phyloP scores from a whole-genome alignment of 2,797 vertebrate species.

The Catharus ustulatus region DNA sequence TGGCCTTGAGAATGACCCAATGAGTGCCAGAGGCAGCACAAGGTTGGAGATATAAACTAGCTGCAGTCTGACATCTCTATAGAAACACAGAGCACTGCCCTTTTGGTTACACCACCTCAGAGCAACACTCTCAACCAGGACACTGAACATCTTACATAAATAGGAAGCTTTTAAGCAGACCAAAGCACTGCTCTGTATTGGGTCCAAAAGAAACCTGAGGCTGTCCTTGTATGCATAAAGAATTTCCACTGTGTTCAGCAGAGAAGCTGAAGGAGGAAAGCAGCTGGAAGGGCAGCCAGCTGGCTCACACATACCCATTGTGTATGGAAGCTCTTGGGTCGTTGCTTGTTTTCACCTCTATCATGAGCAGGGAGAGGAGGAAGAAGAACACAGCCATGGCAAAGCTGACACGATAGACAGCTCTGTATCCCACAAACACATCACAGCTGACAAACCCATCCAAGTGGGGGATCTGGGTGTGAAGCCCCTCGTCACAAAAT shows the following conservation, averaged over 20 bases:
- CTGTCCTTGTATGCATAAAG: background rate
- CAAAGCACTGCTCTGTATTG: background rate
- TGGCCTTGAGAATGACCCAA: background rate
- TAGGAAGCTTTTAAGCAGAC: background rate
- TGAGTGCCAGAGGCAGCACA: background rate
- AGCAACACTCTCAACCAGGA: background rate
- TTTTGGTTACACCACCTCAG: background rate
- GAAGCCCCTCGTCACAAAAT: slow-evolving; percentile 86
- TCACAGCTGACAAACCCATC: slow-evolving; percentile 82
- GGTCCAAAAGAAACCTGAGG: background rate
- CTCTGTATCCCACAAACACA: slow-evolving; percentile 89
- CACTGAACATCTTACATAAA: accelerated
- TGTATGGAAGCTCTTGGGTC: slow-evolving; percentile 88
- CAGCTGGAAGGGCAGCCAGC: background rate
- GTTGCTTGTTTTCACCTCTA: slow-evolving; percentile 88
- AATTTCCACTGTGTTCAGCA: background rate
- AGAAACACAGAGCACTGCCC: background rate
- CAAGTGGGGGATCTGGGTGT: slow-evolving; percentile 62
- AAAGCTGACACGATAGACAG: slow-evolving; percentile 92
- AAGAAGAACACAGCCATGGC: slow-evolving; percentile 90
- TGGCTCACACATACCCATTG: slow-evolving; percentile 84
- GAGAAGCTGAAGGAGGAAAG: background rate
- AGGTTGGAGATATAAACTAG: background rate
- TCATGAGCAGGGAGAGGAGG: slow-evolving; percentile 81
- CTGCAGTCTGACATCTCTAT: background rate